These are phyloP conservation scores for Valencia hispanica DNA, from an alignment of 2,797 vertebrate genomes.

Conservation along the genomic window DNA sequence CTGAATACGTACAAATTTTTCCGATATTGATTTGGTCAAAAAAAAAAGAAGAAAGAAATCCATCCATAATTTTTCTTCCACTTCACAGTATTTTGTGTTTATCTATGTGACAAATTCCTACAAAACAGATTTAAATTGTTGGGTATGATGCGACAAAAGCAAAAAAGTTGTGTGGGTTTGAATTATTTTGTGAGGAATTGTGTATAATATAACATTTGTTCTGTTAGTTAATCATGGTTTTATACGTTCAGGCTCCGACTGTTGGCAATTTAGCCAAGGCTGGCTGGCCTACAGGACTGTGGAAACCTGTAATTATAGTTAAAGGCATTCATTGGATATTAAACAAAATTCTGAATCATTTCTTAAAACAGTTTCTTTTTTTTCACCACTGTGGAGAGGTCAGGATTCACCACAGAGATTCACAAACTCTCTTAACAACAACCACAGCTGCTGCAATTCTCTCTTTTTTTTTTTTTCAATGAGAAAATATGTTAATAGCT, in stretches of 20 bases:
- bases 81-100: background rate
- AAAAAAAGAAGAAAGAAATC: background rate
- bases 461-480: constrained; percentile 21
- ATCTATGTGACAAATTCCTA: background rate
- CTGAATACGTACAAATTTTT: background rate
- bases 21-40: background rate
- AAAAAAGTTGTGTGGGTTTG: background rate
- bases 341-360: constrained; percentile 75
- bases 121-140: background rate
- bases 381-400: constrained; percentile 61
- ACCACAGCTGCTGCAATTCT: constrained; percentile 48
- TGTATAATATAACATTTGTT: too few species aligned
- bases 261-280: background rate
- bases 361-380: constrained; percentile 52
- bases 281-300: background rate
- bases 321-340: constrained; percentile 43
- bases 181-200: background rate
- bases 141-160: background rate
- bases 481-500: constrained; percentile 72
- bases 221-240: too few species aligned
- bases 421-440: constrained; percentile 49
- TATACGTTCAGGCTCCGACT: background rate
- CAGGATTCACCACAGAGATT: constrained; percentile 51
- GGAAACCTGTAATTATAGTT: constrained; percentile 45
- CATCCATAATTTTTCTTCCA: background rate